Evolutionary conservation across 2,888 invertebrate genomes (phyloP), one percentile per base, ranked within the genome.

Genomic region (Oligia latruncula): DNA sequence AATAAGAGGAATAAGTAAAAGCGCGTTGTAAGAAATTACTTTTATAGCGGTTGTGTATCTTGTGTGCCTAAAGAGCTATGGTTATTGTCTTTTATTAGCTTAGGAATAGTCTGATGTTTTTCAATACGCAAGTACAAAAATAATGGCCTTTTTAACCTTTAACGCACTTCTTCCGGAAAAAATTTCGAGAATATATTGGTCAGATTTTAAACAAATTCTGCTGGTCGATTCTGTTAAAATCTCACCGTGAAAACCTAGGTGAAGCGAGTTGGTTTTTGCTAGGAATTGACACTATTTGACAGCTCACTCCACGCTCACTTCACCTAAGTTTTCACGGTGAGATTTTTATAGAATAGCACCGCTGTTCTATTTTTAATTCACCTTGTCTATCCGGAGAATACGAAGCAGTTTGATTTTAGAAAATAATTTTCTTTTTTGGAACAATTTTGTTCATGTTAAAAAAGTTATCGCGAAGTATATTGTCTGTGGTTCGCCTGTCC

Each of bases 11-110:
- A 71, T 71, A 85, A 75, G 72, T 79, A 74, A 74, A 79, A 81
- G 73, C 68, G 78, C 77, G 83, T 80, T 71, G 66, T 77, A 88
- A 83, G 71, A 78, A 83, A 80, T 73, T 78, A 86, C 71, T 88
- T 88, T 71, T 77, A 67, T 67, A 62, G 71, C 71, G 66, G 71
- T 71, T 55, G 40, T 71, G 71, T 62, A 70, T 43, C 23, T 62
- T 35, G 35, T 55, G 60, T 66, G 40, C n/a, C 40, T 81, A 55
- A 29, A 55, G 60, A 65, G 65, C 60, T 55, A 52, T 40, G 40
- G 29, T 64, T 52, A 76, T 71, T 66, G 23, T 46, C n/a, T 17
- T 68, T 49, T 55, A 67, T 62, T 67, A 67, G 35, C 40, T 67
- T 46, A 66, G 29, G 15, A 58, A 49, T 49, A 35, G 46, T 20